A percentile compares a stretch with the other conserved stretches of the same genome.
phyloP scores from a whole-genome alignment of 2,113 vertebrate genomes.

The Gymnogyps californianus region DNA sequence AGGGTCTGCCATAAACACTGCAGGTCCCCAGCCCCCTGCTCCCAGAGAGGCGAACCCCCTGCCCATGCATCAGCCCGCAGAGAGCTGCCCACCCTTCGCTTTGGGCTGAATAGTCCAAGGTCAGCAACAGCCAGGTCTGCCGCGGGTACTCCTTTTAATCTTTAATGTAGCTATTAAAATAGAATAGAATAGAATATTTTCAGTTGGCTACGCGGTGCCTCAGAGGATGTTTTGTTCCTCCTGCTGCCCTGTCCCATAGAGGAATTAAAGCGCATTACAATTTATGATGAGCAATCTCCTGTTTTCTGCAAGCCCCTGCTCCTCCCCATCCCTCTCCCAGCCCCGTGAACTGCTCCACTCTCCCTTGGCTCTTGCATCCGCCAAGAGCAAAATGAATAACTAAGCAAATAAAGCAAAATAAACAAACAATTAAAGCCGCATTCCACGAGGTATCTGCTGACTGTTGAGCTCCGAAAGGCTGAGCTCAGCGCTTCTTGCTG shows the following conservation, averaged over 20 bases:
- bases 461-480: background rate
- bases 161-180: background rate
- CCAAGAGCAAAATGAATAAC: background rate
- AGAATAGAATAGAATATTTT: background rate
- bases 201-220: background rate
- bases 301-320: background rate
- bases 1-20: background rate
- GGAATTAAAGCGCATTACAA: background rate
- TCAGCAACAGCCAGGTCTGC: background rate
- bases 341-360: background rate
- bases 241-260: background rate
- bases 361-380: background rate
- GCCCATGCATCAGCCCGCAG: background rate
- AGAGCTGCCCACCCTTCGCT: background rate
- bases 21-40: background rate
- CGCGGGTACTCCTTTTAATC: rapidly evolving
- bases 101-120: background rate
- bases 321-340: background rate
- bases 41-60: background rate
- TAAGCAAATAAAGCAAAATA: background rate
- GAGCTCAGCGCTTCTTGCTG: background rate
- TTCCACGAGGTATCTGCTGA: background rate
- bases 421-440: constrained; percentile 1
- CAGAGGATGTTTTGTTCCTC: background rate
- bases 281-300: background rate